phyloP scores from a whole-genome alignment of 2,888 invertebrate genomes.

The Calephelis perditalis region DNA sequence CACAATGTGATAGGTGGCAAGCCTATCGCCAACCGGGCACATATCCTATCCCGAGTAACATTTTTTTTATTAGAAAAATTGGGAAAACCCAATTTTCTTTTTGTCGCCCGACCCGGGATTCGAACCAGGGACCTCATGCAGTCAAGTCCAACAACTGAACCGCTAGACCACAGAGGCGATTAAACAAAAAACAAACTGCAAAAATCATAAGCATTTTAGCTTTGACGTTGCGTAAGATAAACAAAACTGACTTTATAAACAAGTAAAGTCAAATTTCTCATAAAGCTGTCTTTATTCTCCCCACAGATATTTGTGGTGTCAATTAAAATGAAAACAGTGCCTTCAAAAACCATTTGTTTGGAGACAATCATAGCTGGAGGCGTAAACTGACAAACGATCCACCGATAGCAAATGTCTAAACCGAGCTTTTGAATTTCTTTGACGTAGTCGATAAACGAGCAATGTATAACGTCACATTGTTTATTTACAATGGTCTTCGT shows the following conservation, averaged over 20 bases:
- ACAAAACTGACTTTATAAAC: not conserved
- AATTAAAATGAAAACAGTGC: slow-evolving; percentile 55
- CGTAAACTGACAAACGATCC: slow-evolving; percentile 68
- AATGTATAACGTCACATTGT: slow-evolving; percentile 45
- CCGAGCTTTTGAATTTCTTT: slow-evolving; percentile 73
- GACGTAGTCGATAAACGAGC: slow-evolving; percentile 68
- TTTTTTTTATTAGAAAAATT: no score
- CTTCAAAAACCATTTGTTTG: slow-evolving; percentile 62
- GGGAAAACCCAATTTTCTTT: no score
- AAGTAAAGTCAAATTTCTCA: slow-evolving; percentile 7
- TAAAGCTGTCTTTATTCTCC: slow-evolving; percentile 30
- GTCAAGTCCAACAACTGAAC: no score
- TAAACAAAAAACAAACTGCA: not conserved
- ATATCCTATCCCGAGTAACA: no score
- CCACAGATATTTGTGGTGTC: slow-evolving; percentile 40
- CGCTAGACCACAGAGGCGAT: no score
- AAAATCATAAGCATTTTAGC: slow-evolving; percentile 20
- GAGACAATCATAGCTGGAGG: slow-evolving; percentile 62
- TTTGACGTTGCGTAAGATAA: no score
- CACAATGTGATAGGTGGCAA: no score
- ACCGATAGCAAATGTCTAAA: slow-evolving; percentile 62
- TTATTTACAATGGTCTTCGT: slow-evolving; percentile 60
- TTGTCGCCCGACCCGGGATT: no score
- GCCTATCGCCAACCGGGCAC: no score
- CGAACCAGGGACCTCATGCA: no score